These are phyloP conservation scores for Drosophila prosaltans DNA, from an alignment of 1,140 invertebrate species.

Conservation along the genomic window DNA sequence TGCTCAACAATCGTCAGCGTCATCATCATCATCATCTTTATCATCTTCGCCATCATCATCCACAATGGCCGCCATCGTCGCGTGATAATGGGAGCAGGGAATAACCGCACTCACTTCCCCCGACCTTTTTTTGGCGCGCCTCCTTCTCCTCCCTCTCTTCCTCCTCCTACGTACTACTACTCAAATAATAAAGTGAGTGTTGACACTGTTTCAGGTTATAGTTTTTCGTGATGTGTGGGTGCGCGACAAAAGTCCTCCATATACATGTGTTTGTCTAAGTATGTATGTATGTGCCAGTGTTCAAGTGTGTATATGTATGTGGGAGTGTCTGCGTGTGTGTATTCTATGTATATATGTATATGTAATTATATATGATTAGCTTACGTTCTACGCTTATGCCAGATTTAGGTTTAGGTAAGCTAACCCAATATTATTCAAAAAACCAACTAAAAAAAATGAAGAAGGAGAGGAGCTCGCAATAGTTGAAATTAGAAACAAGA, in stretches of 20 bases:
- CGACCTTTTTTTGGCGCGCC: not conserved
- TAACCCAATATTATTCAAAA: constrained; percentile 17
- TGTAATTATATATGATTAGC: constrained; percentile 52
- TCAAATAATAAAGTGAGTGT: constrained; percentile 37
- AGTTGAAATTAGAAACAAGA: not conserved
- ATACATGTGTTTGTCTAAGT: not conserved
- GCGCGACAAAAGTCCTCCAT: constrained; percentile 7
- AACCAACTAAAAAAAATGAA: not conserved
- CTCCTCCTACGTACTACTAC: not conserved
- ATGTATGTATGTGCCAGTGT: not conserved
- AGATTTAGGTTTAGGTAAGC: constrained; percentile 34
- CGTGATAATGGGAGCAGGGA: constrained; percentile 67
- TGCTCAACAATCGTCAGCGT: constrained; percentile 33
- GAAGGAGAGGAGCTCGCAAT: constrained; percentile 19
- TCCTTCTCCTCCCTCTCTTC: not conserved
- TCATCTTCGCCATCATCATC: constrained; percentile 48
- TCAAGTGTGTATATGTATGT: not conserved
- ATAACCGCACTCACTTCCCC: constrained; percentile 25
- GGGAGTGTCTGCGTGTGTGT: constrained; percentile 35
- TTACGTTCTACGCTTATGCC: constrained; percentile 43
- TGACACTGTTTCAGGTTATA: constrained; percentile 43
- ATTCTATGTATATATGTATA: constrained; percentile 50
- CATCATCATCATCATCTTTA: constrained; percentile 24
- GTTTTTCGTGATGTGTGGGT: constrained; percentile 12
- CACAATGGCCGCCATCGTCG: constrained; percentile 69